These are phyloP conservation scores for Pituophis catenifer DNA, from an alignment of 2,113 vertebrate genomes.

Conservation along the genomic window DNA sequence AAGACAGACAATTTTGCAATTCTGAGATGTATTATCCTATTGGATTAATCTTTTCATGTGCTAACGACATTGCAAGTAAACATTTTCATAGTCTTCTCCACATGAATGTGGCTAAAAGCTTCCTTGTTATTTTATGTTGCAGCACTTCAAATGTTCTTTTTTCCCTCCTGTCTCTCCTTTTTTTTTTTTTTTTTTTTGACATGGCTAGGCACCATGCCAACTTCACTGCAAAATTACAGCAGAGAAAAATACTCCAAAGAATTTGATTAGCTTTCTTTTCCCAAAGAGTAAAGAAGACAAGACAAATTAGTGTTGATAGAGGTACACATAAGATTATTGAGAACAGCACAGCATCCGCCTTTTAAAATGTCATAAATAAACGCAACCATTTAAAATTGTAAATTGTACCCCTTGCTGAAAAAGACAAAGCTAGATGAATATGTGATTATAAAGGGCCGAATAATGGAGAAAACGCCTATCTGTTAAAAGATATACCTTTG, in stretches of 20 bases:
- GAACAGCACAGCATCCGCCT: conserved; percentile 34
- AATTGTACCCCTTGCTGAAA: conserved; percentile 42
- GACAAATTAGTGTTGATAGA: conserved; percentile 50
- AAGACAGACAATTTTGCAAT: conserved; percentile 70
- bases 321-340: conserved; percentile 39
- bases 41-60: conserved; percentile 77
- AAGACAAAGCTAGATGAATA: not conserved
- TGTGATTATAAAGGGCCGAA: not conserved
- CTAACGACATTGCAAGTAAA: conserved; percentile 74
- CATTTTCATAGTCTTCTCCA: conserved; percentile 69
- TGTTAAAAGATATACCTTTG: not conserved
- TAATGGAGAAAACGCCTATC: conserved; percentile 18
- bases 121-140: conserved; percentile 68
- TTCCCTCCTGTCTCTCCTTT: not conserved
- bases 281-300: conserved; percentile 33
- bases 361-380: conserved; percentile 47
- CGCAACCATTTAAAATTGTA: conserved; percentile 31
- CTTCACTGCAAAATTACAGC: conserved; percentile 68
- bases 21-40: conserved; percentile 74
- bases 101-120: conserved; percentile 70
- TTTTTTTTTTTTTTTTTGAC: conserved; percentile 10
- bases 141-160: conserved; percentile 61
- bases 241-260: conserved; percentile 64
- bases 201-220: conserved; percentile 60
- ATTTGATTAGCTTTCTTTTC: conserved; percentile 59